Base-by-base conservation (phyloP, 2,113 vertebrate genomes). In the Phaetusa simplex region DNA sequence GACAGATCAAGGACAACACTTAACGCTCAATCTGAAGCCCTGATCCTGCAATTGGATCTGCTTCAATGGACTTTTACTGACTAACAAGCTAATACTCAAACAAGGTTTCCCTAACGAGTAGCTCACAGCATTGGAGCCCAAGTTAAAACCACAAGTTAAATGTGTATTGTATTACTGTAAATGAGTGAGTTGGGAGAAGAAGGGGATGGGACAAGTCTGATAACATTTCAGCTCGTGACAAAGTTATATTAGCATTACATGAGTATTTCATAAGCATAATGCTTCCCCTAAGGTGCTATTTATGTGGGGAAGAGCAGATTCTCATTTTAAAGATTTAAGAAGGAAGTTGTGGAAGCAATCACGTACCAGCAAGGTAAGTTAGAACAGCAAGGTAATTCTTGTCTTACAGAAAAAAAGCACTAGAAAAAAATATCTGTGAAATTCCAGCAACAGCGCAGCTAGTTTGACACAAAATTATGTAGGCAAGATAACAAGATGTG, bases 131-230 rank as follows among this genome's bases (percentile, higher is more conserved):
- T 2, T 26, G 40, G 36, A 87, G 62, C 2, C 3, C 34, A 42
- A 79, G 56, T 61, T 64, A 74, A 90, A 93, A 70, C 36, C 61
- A 29, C 14, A 55, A 56, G 56, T 73, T 47, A 91, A 86, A 77
- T 0, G 0, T 11, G 3, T 42, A 40, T 55, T 76, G 15, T 18
- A 45, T 19, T 43, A 45, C 16, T 87, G 12, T 36, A 67, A 64
- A 71, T 24, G 27, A 88, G 18, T 8, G 12, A 81, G 47, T 40
- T 77, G 55, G 73, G 18, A 49, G 72, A 42, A 73, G 20, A 29
- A 67, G 36, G 34, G 53, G 24, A 71, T 15, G 61, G 53, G 43
- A 86, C 71, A 40, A 79, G 49, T 56, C 38, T 52, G 77, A 73
- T 43, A 72, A 47, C 4, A 9, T 49, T 52, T 76, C 77, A 90